Conservation (phyloP, 2,113 vertebrate genomes). For the Machaerirhynchus nigripectus region DNA sequence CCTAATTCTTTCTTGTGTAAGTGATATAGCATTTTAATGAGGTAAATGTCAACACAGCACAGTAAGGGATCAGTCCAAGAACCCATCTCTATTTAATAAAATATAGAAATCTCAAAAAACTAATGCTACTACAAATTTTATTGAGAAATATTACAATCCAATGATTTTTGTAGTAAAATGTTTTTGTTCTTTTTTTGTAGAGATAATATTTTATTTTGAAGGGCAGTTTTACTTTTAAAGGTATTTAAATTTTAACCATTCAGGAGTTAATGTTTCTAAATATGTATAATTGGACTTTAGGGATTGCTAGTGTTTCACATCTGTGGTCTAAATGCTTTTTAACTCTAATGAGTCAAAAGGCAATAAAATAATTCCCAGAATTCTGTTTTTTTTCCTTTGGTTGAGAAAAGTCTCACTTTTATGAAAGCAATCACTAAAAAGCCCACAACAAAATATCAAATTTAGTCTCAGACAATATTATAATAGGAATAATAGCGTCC, state of each 20-base stretch:
- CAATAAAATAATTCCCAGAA: background rate
- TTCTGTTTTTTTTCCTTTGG: background rate
- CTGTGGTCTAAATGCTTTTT: background rate
- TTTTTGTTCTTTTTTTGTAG: background rate
- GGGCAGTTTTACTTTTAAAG: background rate
- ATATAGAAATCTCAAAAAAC: background rate
- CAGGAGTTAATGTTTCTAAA: background rate
- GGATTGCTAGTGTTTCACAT: background rate
- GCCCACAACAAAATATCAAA: fast-evolving
- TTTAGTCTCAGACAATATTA: background rate
- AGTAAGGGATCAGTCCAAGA: background rate
- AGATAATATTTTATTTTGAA: background rate
- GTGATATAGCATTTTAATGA: background rate
- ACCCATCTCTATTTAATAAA: background rate
- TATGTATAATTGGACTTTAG: background rate
- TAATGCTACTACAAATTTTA: background rate
- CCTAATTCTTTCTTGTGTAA: background rate
- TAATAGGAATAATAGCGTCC: background rate
- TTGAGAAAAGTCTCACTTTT: background rate
- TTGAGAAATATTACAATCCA: background rate
- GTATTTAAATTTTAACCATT: background rate
- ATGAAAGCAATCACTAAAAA: background rate
- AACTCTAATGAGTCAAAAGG: background rate
- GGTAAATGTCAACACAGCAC: background rate
- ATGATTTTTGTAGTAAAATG: background rate